phyloP scores from a whole-genome alignment of 2,113 vertebrate genomes.

The Aythya baeri region DNA sequence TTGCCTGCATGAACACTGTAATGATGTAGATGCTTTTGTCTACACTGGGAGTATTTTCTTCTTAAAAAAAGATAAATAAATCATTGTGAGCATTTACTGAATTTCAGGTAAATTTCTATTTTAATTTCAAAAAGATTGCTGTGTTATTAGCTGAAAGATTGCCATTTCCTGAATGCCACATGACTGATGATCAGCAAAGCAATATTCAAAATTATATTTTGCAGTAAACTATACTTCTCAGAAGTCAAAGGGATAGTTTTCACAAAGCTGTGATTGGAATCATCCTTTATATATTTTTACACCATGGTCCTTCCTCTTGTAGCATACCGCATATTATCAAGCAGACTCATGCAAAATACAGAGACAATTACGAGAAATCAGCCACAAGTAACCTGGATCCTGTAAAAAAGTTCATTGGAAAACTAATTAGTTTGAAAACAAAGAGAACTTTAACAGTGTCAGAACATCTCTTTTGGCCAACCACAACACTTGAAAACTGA shows the following conservation, averaged over 20 bases:
- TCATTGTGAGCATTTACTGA: conserved; percentile 11
- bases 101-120: conserved; percentile 34
- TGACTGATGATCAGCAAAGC: conserved; percentile 59
- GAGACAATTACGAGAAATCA: neutral
- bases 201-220: conserved; percentile 56
- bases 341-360: neutral
- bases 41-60: neutral
- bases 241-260: conserved; percentile 35
- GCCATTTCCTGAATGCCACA: conserved; percentile 22
- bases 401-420: neutral
- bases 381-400: neutral
- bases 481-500: neutral
- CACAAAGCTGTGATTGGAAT: conserved; percentile 45
- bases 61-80: neutral
- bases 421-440: neutral
- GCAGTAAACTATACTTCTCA: neutral
- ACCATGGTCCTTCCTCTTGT: neutral
- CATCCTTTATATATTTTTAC: neutral
- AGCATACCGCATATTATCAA: neutral
- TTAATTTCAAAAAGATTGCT: conserved; percentile 46
- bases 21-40: conserved; percentile 49
- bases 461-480: neutral
- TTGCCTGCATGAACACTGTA: neutral
- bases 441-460: neutral
- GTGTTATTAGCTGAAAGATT: neutral